phyloP scores from a whole-genome alignment of 2,888 invertebrate genomes.

The Polydrusus pterygomalis region DNA sequence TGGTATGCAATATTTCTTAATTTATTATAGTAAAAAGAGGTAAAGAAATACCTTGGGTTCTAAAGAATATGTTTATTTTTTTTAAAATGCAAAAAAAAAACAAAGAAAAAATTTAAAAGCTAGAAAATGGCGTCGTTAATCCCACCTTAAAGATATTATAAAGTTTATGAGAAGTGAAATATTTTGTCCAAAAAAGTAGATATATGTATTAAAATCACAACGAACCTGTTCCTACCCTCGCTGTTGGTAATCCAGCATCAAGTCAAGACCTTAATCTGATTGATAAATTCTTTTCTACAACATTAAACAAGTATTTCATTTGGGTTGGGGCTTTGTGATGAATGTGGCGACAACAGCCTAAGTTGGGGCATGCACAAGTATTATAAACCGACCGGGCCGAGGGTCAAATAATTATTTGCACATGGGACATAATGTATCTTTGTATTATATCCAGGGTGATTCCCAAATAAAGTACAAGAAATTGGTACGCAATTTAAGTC shows the following conservation, averaged over 20 bases:
- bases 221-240: constrained; percentile 4
- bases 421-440: constrained; percentile 25
- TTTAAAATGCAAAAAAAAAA: no score
- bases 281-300: constrained; percentile 63
- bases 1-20: no score
- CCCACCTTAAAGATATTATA: no score
- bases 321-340: constrained; percentile 57
- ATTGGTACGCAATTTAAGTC: no score
- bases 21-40: no score
- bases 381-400: constrained; percentile 37
- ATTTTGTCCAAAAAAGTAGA: neutral
- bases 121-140: no score
- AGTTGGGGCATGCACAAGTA: constrained; percentile 38
- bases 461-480: no score
- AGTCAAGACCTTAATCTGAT: constrained; percentile 58
- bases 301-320: constrained; percentile 65
- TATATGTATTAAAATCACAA: neutral
- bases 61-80: no score
- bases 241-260: constrained; percentile 27
- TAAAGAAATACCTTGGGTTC: no score
- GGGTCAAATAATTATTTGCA: constrained; percentile 49
- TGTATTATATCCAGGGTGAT: neutral
- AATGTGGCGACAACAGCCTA: constrained; percentile 58
- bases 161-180: no score
- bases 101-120: no score